Conservation (phyloP, 2,888 invertebrate genomes). For the Agrotis ipsilon region DNA sequence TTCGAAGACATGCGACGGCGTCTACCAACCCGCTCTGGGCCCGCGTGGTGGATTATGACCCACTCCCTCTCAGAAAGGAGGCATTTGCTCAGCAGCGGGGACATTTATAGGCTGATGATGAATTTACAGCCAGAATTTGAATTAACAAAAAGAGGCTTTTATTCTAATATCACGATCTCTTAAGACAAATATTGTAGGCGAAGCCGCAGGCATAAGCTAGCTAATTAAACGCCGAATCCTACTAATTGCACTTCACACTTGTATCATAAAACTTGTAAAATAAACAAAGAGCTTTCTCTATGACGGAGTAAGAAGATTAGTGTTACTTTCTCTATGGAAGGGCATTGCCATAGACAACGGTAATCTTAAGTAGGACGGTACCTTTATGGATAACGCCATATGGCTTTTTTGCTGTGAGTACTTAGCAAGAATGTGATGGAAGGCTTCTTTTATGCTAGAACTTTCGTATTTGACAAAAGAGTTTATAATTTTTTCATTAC, state of each 20-base stretch:
- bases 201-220: no score
- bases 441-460: conserved; percentile 1
- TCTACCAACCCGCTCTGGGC: no score
- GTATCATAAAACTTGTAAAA: not conserved
- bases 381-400: not conserved
- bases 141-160: no score
- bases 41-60: no score
- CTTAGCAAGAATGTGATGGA: not conserved
- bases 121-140: no score
- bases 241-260: conserved; percentile 2
- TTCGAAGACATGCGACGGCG: no score
- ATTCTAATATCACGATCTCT: no score
- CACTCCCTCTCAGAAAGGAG: no score
- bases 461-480: conserved; percentile 13
- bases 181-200: no score
- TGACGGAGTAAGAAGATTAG: not conserved
- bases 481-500: not conserved
- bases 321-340: conserved; percentile 37
- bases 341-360: not conserved
- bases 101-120: no score
- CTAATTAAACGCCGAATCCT: not conserved
- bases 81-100: no score
- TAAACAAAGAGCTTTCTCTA: conserved; percentile 22
- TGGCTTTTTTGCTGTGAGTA: not conserved
- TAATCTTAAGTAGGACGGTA: not conserved